phyloP scores from a whole-genome alignment of 2,888 invertebrate genomes.

The Cancer borealis region DNA sequence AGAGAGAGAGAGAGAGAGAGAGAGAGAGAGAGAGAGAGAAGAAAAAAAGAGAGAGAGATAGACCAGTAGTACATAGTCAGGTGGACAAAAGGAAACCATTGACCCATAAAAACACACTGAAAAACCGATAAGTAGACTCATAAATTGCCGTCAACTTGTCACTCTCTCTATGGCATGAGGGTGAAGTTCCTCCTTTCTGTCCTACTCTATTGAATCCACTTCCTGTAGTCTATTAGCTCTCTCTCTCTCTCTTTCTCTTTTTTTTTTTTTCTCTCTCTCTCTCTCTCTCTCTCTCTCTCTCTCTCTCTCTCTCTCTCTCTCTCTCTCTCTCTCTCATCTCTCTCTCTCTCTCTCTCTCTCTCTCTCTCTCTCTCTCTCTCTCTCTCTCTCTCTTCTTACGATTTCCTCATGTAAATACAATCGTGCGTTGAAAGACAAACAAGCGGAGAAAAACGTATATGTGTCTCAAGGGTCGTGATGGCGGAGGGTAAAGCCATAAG shows the following conservation, averaged over 20 bases:
- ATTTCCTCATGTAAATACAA: background rate
- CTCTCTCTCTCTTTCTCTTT: background rate
- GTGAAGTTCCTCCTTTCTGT: background rate
- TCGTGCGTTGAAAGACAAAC: background rate
- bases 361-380: slow-evolving; percentile 1
- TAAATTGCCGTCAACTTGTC: background rate
- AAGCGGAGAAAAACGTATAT: background rate
- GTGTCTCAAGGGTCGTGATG: background rate
- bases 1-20: too few species aligned
- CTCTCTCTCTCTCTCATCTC: background rate
- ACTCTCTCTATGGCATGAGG: background rate
- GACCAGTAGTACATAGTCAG: background rate
- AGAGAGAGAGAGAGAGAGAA: background rate
- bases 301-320: background rate
- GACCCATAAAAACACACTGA: slow-evolving; percentile 11
- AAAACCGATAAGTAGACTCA: background rate
- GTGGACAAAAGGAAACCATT: background rate
- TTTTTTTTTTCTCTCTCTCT: too few species aligned
- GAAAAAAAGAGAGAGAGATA: background rate
- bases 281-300: background rate
- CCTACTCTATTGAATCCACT: background rate
- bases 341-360: background rate
- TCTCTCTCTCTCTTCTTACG: background rate
- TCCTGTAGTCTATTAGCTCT: background rate
- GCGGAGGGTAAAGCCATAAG: background rate